phyloP scores from a whole-genome alignment of 2,113 vertebrate genomes.

The Paramisgurnus dabryanus region DNA sequence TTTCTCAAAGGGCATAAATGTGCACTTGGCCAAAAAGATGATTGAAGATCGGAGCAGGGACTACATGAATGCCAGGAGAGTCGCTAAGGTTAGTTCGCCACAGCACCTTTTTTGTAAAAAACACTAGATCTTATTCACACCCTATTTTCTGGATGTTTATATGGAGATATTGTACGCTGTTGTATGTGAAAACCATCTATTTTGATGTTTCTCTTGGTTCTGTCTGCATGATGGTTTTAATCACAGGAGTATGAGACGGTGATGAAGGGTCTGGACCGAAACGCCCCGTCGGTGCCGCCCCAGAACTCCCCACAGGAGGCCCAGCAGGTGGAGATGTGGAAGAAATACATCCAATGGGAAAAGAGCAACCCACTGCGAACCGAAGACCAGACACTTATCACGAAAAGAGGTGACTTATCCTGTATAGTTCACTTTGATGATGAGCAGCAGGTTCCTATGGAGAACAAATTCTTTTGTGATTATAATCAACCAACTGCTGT shows the following conservation, averaged over 20 bases:
- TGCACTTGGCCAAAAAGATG: slow-evolving; percentile 99
- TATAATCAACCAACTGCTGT: neutral
- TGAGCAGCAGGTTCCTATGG: neutral
- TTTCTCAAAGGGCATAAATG: slow-evolving; percentile 88
- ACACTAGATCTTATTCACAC: no score
- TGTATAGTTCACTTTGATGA: neutral
- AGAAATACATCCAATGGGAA: slow-evolving; percentile 99
- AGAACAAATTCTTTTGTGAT: no score
- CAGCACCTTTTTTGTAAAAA: no score
- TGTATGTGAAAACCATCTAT: neutral
- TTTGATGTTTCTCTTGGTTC: neutral
- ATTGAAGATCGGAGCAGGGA: slow-evolving; percentile 98
- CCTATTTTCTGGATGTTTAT: neutral
- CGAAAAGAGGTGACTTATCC: slow-evolving; percentile 87
- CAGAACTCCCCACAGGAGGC: slow-evolving; percentile 98
- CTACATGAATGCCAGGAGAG: slow-evolving; percentile 98
- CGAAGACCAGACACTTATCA: slow-evolving; percentile 98
- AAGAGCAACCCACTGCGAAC: slow-evolving; percentile 97
- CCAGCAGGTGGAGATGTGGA: slow-evolving; percentile 99
- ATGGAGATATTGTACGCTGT: neutral
- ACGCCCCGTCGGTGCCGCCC: slow-evolving; percentile 95
- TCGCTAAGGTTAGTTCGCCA: slow-evolving; percentile 86
- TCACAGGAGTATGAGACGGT: slow-evolving; percentile 96
- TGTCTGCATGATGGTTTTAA: neutral
- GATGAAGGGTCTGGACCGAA: slow-evolving; percentile 97